These are phyloP conservation scores for Fragum fragum DNA, from an alignment of 2,888 invertebrate genomes.

Conservation along the genomic window DNA sequence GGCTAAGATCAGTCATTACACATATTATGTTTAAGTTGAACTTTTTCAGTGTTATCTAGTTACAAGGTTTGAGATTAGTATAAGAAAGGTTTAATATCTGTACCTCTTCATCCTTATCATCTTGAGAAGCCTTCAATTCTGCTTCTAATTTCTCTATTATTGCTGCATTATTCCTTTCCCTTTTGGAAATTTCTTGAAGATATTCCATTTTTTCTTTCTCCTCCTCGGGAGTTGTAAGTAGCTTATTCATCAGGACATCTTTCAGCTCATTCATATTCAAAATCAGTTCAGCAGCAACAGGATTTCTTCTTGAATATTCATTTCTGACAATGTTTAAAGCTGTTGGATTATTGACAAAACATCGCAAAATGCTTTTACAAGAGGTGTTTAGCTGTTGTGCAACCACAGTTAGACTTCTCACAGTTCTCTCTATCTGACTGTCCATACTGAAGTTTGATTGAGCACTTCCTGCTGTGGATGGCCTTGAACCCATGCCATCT, in stretches of 20 bases:
- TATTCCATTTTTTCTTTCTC: slow-evolving; percentile 84
- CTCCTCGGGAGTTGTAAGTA: slow-evolving; percentile 86
- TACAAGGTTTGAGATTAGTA: no score
- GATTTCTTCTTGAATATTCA: slow-evolving; percentile 64
- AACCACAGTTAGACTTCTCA: slow-evolving; percentile 80
- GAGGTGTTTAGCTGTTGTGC: slow-evolving; percentile 84
- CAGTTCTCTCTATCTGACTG: slow-evolving; percentile 78
- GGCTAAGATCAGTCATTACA: no score
- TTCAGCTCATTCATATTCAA: slow-evolving; percentile 80
- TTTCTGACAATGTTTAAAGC: slow-evolving; percentile 78
- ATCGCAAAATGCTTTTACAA: slow-evolving; percentile 83
- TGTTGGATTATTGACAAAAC: slow-evolving; percentile 81
- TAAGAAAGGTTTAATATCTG: slow-evolving; percentile 39
- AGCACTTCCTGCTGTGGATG: slow-evolving; percentile 57
- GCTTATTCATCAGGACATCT: slow-evolving; percentile 83
- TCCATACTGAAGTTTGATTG: slow-evolving; percentile 70
- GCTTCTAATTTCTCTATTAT: slow-evolving; percentile 85
- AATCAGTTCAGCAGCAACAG: slow-evolving; percentile 70
- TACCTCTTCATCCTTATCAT: slow-evolving; percentile 86
- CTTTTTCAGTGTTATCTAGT: no score
- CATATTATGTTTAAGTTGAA: no score
- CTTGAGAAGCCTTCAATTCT: slow-evolving; percentile 83
- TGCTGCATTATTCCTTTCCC: slow-evolving; percentile 83
- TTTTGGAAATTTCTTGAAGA: slow-evolving; percentile 82
- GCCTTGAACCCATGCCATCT: slow-evolving; percentile 40